Percentiles rank a stretch among this genome's conserved stretches.
These are phyloP conservation scores for Teleogryllus occipitalis DNA, from an alignment of 1,140 invertebrate species.

Conservation along the genomic window DNA sequence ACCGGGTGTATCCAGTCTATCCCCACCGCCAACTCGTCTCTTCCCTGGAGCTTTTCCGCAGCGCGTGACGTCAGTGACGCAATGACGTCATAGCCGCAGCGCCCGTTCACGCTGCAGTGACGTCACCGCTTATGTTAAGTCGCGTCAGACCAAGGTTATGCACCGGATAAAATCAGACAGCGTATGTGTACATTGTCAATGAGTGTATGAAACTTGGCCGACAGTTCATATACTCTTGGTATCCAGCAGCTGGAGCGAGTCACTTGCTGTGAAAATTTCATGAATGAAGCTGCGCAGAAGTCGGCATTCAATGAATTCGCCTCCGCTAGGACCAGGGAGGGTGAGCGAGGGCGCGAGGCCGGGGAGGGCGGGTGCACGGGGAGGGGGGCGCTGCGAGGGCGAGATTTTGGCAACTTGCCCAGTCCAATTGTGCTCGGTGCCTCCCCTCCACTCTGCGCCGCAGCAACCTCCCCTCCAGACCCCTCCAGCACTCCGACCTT, in stretches of 20 bases:
- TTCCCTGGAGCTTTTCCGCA: not conserved
- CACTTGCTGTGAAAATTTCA: slow-evolving; percentile 1
- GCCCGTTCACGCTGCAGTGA: not conserved
- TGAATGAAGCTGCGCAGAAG: not conserved
- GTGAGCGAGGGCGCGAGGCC: too few species aligned
- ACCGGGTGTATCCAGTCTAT: too few species aligned
- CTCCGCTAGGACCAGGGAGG: not conserved
- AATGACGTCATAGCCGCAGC: not conserved
- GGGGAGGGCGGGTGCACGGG: too few species aligned
- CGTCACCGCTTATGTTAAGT: not conserved
- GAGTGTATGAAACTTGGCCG: not conserved
- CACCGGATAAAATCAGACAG: too few species aligned
- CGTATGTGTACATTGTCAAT: not conserved
- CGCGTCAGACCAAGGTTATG: too few species aligned
- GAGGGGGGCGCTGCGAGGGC: not conserved
- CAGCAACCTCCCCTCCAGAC: not conserved
- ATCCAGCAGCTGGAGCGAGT: not conserved
- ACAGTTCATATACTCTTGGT: not conserved
- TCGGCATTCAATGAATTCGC: too few species aligned
- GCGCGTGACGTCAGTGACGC: not conserved
- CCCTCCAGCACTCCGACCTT: not conserved
- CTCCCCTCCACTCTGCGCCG: not conserved
- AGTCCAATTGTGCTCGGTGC: not conserved
- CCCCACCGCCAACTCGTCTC: not conserved
- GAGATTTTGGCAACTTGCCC: slow-evolving; percentile 15